Percentiles rank a stretch among this genome's conserved stretches.
phyloP scores from a whole-genome alignment of 2,888 invertebrate species.

The Coleophora flavipennella region DNA sequence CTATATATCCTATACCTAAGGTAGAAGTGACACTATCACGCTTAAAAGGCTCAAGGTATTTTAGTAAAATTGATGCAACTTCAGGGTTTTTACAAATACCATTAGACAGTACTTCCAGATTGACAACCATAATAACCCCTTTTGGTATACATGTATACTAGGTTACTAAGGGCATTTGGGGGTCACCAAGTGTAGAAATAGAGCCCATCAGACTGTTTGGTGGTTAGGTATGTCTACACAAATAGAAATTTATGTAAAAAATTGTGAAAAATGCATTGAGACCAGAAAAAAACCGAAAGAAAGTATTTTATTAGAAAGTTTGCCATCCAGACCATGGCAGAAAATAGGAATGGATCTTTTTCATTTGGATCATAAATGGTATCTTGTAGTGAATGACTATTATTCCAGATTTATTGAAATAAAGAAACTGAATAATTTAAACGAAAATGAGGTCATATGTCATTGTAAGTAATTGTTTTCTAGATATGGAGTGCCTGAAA shows the following conservation, averaged over 20 bases:
- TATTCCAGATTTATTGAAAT: constrained; percentile 8
- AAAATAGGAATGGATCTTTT: constrained; percentile 8
- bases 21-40: constrained; percentile 4
- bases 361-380: constrained; percentile 4
- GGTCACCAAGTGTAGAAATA: constrained; percentile 7
- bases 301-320: not conserved
- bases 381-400: constrained; percentile 8
- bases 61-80: constrained; percentile 11
- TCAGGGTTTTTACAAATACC: constrained; percentile 10
- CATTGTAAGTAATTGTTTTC: constrained; percentile 6
- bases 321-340: constrained; percentile 7
- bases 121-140: constrained; percentile 13
- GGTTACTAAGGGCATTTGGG: constrained; percentile 7
- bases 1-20: constrained; percentile 6
- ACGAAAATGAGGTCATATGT: not conserved
- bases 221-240: constrained; percentile 5
- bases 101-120: constrained; percentile 5
- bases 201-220: constrained; percentile 11
- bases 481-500: constrained; percentile 5
- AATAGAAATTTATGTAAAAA: not conserved
- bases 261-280: not conserved
- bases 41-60: constrained; percentile 5
- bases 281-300: not conserved
- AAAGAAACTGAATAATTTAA: constrained; percentile 2
- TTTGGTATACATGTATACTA: constrained; percentile 13